These are phyloP conservation scores for Telmatochromis brichardi DNA, from an alignment of 2,113 vertebrate species.

Conservation along the genomic window DNA sequence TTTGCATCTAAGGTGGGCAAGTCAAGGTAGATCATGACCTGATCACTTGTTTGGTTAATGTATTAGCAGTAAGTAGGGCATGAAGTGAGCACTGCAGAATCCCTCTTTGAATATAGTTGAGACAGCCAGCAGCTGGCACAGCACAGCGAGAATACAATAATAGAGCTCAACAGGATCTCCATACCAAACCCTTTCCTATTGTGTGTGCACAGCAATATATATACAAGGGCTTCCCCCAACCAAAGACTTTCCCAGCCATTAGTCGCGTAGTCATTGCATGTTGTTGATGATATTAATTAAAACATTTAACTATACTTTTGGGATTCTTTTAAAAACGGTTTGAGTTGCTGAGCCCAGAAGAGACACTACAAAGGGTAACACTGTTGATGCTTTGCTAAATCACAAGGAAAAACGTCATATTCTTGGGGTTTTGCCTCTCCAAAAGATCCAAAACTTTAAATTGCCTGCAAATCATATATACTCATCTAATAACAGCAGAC, in stretches of 20 bases:
- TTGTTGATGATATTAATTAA: neutral
- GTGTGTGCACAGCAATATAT: neutral
- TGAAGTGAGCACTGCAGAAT: neutral
- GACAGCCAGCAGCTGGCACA: neutral
- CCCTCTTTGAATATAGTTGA: neutral
- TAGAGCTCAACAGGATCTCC: neutral
- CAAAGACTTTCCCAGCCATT: neutral
- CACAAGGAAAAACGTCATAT: neutral
- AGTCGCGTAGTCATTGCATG: neutral
- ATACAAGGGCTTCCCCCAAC: neutral
- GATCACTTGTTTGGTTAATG: constrained; percentile 38
- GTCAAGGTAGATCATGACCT: constrained; percentile 13
- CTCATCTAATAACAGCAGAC: neutral
- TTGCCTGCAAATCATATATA: neutral
- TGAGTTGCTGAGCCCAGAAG: neutral
- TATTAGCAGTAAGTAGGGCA: constrained; percentile 1
- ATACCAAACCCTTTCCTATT: neutral
- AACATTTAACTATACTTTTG: neutral
- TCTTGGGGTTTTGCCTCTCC: neutral
- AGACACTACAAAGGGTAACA: neutral
- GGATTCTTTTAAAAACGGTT: neutral
- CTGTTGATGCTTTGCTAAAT: neutral
- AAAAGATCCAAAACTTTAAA: neutral
- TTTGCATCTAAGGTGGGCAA: constrained; percentile 11
- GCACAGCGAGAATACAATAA: neutral